Evolutionary conservation across 1,140 invertebrate species (phyloP), one percentile per base, ranked within the genome.

Genomic region (Triops longicaudatus): DNA sequence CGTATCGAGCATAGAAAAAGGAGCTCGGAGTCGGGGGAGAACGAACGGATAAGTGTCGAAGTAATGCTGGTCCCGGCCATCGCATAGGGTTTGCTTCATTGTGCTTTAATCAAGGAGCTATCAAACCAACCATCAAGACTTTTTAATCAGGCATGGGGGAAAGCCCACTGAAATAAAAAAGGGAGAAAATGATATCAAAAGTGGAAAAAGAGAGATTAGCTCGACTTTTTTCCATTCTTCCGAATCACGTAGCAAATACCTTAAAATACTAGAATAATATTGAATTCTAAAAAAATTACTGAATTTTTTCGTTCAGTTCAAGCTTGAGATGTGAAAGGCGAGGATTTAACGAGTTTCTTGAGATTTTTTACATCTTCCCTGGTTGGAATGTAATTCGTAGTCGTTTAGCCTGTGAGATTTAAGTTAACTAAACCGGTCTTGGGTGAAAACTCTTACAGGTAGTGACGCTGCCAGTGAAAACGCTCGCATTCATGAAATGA

Each of bases 41-140:
- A 63, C 50, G 17, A 17, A 63, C 50, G 50, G 50, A 63, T 63
- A 63, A 63, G n/a, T 63, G 50, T 63, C 50, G 50, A 63, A 17
- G 50, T 63, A 63, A 63, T 63, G 50, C 50, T 9, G 50, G 50
- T 22, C 14, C 50, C 14, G 50, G 50, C 50, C 50, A 63, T 22
- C 50, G 50, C 50, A 17, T 63, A 63, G 50, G 50, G 50, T 63
- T 63, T 63, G 50, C 50, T 63, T 63, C 50, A 63, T 63, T 63
- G 50, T 63, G 50, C 50, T 63, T 63, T 63, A 63, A 63, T 63
- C 50, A 63, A 63, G 50, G 50, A 22, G 22, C 50, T 63, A 63
- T 63, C 50, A 63, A 63, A 63, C 50, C 50, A 63, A 63, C 50
- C 50, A 63, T 63, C 50, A 22, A 63, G 50, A 22, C 50, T 63